Evolutionary conservation across 2,797 vertebrate genomes (phyloP).

Genomic region (Hyperoplus lanceolatus): DNA sequence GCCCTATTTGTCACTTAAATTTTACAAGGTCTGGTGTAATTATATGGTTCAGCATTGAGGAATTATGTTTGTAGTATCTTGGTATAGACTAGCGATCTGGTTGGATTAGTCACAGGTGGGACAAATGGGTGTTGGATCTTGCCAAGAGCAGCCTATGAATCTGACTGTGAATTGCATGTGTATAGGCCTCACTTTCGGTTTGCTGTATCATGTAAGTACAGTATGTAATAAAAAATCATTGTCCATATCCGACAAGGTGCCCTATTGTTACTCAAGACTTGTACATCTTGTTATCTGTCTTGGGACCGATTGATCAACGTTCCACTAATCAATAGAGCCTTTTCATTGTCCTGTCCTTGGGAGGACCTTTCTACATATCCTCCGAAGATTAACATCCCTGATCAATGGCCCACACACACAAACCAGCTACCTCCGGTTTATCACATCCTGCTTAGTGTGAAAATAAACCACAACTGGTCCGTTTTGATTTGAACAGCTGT

Average conservation of each 20-base stretch:
- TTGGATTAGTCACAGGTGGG: slow-evolving; percentile 33
- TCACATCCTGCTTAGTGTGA: slow-evolving; percentile 56
- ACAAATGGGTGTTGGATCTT: slow-evolving; percentile 31
- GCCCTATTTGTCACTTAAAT: slow-evolving; percentile 23
- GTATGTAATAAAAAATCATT: slow-evolving; percentile 15
- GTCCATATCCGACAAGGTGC: slow-evolving; percentile 52
- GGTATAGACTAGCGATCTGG: slow-evolving; percentile 23
- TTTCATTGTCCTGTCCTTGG: slow-evolving; percentile 81
- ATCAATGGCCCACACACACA: slow-evolving; percentile 74
- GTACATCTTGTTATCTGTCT: slow-evolving; percentile 76
- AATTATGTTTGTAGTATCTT: slow-evolving; percentile 15
- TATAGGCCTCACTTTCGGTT: slow-evolving; percentile 20
- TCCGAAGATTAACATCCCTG: slow-evolving; percentile 78
- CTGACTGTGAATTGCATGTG: slow-evolving; percentile 17
- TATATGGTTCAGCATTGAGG: slow-evolving; percentile 8
- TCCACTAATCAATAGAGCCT: slow-evolving; percentile 74
- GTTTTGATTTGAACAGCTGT: slow-evolving; percentile 77
- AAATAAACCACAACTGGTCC: slow-evolving; percentile 69
- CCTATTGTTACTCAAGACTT: slow-evolving; percentile 73
- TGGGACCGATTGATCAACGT: slow-evolving; percentile 76
- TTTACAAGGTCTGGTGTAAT: slow-evolving; percentile 25
- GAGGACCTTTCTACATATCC: slow-evolving; percentile 76
- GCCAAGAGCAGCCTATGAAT: slow-evolving; percentile 29
- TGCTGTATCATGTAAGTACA: slow-evolving; percentile 21
- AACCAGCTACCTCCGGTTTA: slow-evolving; percentile 47